These are phyloP conservation scores for Musca vetustissima DNA, from an alignment of 1,140 invertebrate species.

Conservation along the genomic window DNA sequence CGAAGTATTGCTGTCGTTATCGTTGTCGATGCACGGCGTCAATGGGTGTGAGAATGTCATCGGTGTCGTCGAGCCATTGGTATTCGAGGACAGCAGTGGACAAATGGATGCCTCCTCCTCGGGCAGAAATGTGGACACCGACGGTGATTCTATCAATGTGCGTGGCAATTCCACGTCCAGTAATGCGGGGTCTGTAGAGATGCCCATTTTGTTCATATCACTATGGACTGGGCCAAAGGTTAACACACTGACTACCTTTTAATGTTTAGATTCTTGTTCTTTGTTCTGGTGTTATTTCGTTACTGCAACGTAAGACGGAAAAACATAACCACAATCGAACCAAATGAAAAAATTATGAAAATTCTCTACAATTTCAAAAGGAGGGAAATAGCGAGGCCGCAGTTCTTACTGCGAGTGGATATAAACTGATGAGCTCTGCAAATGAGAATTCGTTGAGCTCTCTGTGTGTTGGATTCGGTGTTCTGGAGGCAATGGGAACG, in stretches of 20 bases:
- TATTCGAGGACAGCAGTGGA: slow-evolving; percentile 56
- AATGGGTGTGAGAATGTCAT: slow-evolving; percentile 58
- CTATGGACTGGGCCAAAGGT: background rate
- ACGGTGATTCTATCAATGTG: slow-evolving; percentile 43
- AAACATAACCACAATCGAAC: slow-evolving; percentile 7
- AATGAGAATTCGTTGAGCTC: no score
- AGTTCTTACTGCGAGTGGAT: no score
- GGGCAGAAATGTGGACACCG: slow-evolving; percentile 52
- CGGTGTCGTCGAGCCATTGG: slow-evolving; percentile 54
- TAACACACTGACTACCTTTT: background rate
- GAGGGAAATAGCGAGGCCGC: no score
- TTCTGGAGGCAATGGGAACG: no score
- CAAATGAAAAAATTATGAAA: background rate
- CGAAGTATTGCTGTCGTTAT: slow-evolving; percentile 44
- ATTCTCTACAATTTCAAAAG: no score
- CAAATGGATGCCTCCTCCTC: slow-evolving; percentile 62
- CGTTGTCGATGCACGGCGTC: slow-evolving; percentile 45
- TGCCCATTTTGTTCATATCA: slow-evolving; percentile 34
- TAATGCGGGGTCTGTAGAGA: slow-evolving; percentile 44
- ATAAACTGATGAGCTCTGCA: no score
- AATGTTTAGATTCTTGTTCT: slow-evolving; percentile 2
- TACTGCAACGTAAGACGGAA: background rate
- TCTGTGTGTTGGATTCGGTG: no score
- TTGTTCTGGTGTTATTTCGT: background rate
- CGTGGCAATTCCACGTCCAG: slow-evolving; percentile 43